A percentile compares a stretch with the other conserved stretches of the same genome.
Conservation (phyloP, 2,888 invertebrate genomes). For the Polietes domitor region DNA sequence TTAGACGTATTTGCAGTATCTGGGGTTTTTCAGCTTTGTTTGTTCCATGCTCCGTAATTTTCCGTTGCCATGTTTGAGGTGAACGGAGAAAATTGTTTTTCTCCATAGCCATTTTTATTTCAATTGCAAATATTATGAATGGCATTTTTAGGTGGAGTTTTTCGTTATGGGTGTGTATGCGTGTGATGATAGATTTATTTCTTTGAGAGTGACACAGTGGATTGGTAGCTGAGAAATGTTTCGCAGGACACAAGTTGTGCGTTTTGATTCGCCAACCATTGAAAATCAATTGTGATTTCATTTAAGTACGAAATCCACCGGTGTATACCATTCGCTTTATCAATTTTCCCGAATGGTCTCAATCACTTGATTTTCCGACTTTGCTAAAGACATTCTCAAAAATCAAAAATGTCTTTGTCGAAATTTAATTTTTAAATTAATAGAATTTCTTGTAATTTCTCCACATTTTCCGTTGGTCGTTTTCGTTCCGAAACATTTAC, state of each 20-base stretch:
- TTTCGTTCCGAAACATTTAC: background rate
- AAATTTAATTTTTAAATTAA: background rate
- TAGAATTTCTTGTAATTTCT: background rate
- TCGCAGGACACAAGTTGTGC: too few species aligned
- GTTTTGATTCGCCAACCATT: too few species aligned
- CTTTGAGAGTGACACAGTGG: too few species aligned
- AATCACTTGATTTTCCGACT: too few species aligned
- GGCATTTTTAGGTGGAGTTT: background rate
- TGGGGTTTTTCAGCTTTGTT: background rate
- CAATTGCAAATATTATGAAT: slow-evolving; percentile 5
- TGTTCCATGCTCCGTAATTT: background rate
- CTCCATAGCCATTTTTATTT: background rate
- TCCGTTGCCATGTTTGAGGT: background rate
- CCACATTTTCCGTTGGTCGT: background rate
- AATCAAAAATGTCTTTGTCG: too few species aligned
- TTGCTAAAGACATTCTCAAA: too few species aligned
- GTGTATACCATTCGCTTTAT: too few species aligned
- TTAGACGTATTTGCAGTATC: background rate
- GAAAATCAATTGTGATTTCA: too few species aligned
- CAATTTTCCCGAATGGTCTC: too few species aligned
- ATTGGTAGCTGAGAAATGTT: too few species aligned
- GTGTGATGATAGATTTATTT: too few species aligned
- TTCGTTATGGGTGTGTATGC: background rate
- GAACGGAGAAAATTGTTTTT: background rate
- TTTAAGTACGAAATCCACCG: too few species aligned